phyloP scores from a whole-genome alignment of 2,888 invertebrate species.

The Oxystoma pomonae region DNA sequence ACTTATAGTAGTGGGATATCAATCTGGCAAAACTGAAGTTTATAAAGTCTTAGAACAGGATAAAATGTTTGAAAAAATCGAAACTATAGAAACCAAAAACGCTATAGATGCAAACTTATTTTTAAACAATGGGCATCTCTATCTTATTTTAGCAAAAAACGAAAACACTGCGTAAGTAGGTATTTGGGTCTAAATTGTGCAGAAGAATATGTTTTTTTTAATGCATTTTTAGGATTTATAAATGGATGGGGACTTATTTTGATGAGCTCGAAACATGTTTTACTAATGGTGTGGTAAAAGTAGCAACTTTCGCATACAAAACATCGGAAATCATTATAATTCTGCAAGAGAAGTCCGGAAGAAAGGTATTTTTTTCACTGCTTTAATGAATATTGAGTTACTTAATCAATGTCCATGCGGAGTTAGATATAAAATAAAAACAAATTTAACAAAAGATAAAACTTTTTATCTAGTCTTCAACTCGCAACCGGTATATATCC shows the following conservation, averaged over 20 bases:
- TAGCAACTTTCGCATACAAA: conserved; percentile 32
- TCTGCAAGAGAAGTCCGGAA: conserved; percentile 25
- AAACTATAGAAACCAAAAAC: conserved; percentile 25
- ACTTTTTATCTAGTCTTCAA: too few relatives aligned
- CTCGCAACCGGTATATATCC: too few relatives aligned
- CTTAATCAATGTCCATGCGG: too few relatives aligned
- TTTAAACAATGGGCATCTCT: conserved; percentile 29
- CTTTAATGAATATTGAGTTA: neutral
- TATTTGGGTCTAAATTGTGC: conserved; percentile 9
- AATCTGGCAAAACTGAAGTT: neutral
- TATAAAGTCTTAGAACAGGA: neutral
- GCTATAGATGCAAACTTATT: conserved; percentile 35
- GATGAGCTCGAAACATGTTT: conserved; percentile 33
- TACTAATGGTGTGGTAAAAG: conserved; percentile 24
- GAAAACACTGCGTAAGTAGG: conserved; percentile 31
- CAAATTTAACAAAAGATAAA: too few relatives aligned
- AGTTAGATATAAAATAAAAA: too few relatives aligned
- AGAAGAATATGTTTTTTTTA: too few relatives aligned
- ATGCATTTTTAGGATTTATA: conserved; percentile 39
- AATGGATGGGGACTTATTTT: conserved; percentile 38
- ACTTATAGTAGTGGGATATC: conserved; percentile 14
- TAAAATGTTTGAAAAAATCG: conserved; percentile 19
- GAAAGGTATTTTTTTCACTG: conserved; percentile 12
- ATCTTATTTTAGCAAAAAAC: conserved; percentile 31
- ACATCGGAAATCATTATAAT: conserved; percentile 34